These are phyloP conservation scores for Cyphomyrus discorhynchus DNA, from an alignment of 2,113 vertebrate genomes.

Conservation along the genomic window DNA sequence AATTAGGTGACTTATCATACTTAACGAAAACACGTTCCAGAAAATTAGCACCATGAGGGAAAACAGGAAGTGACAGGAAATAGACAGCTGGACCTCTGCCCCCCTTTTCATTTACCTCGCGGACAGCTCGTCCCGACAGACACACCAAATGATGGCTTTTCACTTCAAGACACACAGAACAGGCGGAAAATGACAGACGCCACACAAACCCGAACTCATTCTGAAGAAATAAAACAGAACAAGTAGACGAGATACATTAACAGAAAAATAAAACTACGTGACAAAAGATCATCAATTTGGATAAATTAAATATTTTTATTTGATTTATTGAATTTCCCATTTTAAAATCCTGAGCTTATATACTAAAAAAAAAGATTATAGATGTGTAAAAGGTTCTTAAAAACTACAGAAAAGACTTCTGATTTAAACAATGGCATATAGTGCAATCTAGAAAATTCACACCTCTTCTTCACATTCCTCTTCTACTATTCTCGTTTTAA, in stretches of 20 bases:
- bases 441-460: neutral
- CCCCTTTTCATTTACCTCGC: neutral
- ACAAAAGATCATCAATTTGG: neutral
- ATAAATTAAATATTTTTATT: neutral
- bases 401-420: neutral
- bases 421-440: neutral
- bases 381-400: neutral
- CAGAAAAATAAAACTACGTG: neutral
- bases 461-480: neutral
- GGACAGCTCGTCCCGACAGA: neutral
- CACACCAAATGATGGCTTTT: neutral
- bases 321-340: neutral
- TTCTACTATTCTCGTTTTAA: neutral
- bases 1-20: neutral
- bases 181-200: neutral
- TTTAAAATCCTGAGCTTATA: neutral
- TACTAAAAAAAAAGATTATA: neutral
- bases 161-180: neutral
- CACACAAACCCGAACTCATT: neutral
- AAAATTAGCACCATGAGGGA: neutral
- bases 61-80: neutral
- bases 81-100: neutral
- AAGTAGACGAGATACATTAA: neutral
- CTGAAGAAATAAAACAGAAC: neutral
- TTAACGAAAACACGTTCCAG: neutral